phyloP scores from a whole-genome alignment of 35 echinoderm and acorn worm species.

The Lytechinus variegatus region DNA sequence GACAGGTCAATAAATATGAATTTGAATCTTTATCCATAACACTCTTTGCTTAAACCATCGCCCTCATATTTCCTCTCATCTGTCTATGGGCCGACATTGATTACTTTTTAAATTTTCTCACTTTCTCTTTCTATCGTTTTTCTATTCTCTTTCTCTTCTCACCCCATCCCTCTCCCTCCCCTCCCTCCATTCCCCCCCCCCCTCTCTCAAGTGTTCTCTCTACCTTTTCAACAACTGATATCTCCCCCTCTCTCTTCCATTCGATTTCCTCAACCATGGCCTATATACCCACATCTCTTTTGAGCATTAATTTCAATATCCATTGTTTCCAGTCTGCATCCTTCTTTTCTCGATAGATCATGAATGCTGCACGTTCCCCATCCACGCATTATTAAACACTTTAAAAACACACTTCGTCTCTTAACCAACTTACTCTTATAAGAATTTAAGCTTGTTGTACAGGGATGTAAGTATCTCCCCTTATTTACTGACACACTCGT shows the following conservation, averaged over 20 bases:
- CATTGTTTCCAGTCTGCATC: not conserved
- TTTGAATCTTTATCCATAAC: too few relatives aligned
- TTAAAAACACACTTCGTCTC: constrained; percentile 35
- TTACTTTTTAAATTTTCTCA: not conserved
- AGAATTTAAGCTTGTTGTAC: not conserved
- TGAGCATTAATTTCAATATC: not conserved
- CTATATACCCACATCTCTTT: not conserved
- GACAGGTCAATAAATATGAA: too few relatives aligned
- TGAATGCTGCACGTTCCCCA: not conserved
- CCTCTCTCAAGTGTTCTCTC: not conserved
- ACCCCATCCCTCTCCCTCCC: not conserved
- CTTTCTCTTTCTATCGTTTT: not conserved
- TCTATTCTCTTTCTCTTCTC: not conserved
- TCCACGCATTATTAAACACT: constrained; percentile 11
- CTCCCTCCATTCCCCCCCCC: not conserved
- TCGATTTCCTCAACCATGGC: too few relatives aligned
- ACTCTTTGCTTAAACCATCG: too few relatives aligned
- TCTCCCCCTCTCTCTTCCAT: not conserved
- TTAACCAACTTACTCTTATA: not conserved
- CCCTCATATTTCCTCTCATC: too few relatives aligned
- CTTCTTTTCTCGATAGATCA: not conserved
- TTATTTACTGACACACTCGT: constrained; percentile 15
- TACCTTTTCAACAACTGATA: not conserved
- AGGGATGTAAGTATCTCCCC: not conserved
- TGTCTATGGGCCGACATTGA: too few relatives aligned